A percentile compares a stretch with the other conserved stretches of the same genome.
These are phyloP conservation scores for Pipistrellus kuhlii DNA, from an alignment of 2,797 vertebrate genomes.

Conservation along the genomic window DNA sequence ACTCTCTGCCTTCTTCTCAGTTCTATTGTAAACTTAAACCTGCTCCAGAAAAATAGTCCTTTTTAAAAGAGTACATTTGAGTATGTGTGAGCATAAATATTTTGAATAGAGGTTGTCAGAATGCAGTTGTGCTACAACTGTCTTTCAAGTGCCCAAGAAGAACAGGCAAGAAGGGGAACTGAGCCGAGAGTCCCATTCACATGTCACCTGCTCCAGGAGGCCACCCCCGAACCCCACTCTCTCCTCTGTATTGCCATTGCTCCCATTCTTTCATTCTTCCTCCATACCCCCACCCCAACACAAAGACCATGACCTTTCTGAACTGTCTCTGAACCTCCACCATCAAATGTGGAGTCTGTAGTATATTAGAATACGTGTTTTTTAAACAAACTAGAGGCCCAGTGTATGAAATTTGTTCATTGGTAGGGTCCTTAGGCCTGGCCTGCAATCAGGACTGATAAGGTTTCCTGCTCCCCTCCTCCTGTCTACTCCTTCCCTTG, in stretches of 20 bases:
- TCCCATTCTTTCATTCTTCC: not conserved
- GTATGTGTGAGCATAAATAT: not conserved
- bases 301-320: not conserved
- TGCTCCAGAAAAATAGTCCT: not conserved
- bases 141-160: not conserved
- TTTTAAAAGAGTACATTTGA: not conserved
- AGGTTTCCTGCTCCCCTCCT: too few species aligned
- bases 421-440: too few species aligned
- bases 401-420: too few species aligned
- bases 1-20: not conserved
- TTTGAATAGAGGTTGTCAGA: conserved; percentile 30
- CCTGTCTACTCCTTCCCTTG: too few species aligned
- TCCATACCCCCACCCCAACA: not conserved
- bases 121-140: not conserved
- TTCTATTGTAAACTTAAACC: not conserved
- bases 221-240: not conserved
- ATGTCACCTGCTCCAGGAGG: not conserved
- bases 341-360: not conserved
- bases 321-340: not conserved
- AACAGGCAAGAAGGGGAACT: not conserved
- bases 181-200: fast-evolving
- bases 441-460: too few species aligned
- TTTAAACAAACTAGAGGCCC: not conserved
- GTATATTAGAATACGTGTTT: not conserved
- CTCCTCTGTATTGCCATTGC: not conserved